phyloP scores from a whole-genome alignment of 2,113 vertebrate genomes.

The Calyptommatus sinebrachiatus region DNA sequence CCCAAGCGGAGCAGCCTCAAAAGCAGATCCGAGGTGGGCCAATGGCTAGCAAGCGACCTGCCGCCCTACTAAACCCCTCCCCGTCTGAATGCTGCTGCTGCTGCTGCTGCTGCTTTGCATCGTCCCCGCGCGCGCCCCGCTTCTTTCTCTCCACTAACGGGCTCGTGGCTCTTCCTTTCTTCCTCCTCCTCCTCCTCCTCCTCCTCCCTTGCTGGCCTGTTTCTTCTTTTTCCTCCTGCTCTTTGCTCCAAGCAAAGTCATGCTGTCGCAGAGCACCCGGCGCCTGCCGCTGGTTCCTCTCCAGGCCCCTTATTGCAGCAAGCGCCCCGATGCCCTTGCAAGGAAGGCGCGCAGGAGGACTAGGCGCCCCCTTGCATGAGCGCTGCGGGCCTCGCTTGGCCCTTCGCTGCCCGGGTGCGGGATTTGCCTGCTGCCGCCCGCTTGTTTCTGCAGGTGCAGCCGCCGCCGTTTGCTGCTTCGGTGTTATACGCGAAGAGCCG shows the following conservation, averaged over 20 bases:
- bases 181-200: no score
- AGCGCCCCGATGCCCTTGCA: background rate
- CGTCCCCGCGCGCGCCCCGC: background rate
- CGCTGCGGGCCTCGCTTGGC: background rate
- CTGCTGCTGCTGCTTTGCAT: background rate
- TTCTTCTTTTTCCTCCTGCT: background rate
- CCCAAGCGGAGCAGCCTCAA: slow-evolving; percentile 96
- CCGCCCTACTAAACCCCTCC: background rate
- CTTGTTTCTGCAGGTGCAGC: slow-evolving; percentile 11
- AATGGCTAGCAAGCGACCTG: slow-evolving; percentile 25
- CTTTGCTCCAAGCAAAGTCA: no score
- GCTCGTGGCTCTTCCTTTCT: background rate
- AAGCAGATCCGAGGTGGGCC: slow-evolving; percentile 91
- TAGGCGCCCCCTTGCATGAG: background rate
- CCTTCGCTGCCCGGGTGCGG: background rate
- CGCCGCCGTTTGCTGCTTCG: background rate
- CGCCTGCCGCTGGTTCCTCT: background rate
- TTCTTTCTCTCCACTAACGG: slow-evolving; percentile 21
- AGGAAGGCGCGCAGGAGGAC: background rate
- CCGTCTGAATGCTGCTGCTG: background rate
- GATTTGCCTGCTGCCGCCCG: background rate
- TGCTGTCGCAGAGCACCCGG: background rate
- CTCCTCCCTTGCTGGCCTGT: no score
- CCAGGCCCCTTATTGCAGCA: background rate
- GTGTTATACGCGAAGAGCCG: background rate